Evolutionary conservation across 2,888 invertebrate species (phyloP).

Genomic region (Lissocephala sabroskyi): DNA sequence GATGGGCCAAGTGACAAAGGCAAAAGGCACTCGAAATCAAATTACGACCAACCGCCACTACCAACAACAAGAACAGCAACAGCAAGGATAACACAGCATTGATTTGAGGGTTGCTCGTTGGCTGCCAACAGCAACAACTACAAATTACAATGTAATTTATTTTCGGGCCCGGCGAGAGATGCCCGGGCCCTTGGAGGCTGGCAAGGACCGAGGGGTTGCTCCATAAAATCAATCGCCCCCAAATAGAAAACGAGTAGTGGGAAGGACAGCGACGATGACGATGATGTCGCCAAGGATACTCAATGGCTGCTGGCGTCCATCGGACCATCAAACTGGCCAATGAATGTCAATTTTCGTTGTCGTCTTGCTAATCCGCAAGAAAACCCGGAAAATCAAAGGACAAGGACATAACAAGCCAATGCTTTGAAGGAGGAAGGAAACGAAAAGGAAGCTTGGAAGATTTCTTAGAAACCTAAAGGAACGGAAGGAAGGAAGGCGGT

Average conservation of each 20-base stretch:
- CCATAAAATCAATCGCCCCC: slow-evolving; percentile 51
- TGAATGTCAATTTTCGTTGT: slow-evolving; percentile 55
- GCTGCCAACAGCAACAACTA: slow-evolving; percentile 27
- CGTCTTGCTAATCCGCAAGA: no score
- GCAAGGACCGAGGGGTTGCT: background rate
- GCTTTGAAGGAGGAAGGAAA: no score
- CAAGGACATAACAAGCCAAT: background rate
- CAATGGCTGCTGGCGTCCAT: background rate
- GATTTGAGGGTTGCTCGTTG: slow-evolving; percentile 28
- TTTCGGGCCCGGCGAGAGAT: slow-evolving; percentile 42
- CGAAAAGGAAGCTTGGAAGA: no score
- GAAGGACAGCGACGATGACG: slow-evolving; percentile 31
- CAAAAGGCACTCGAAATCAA: slow-evolving; percentile 55
- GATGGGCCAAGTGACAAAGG: slow-evolving; percentile 24
- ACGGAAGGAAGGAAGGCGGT: no score
- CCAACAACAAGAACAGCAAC: slow-evolving; percentile 16
- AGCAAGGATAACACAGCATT: slow-evolving; percentile 18
- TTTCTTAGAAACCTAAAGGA: no score
- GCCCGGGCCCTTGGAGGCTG: background rate
- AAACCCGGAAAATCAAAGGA: no score
- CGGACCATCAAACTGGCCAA: slow-evolving; percentile 53
- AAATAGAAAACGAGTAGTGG: no score
- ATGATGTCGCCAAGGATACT: slow-evolving; percentile 24
- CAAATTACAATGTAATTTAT: slow-evolving; percentile 69
- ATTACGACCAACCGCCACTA: slow-evolving; percentile 53